Evolutionary conservation across 2,888 invertebrate genomes (phyloP).

Genomic region (Macropis europaea): DNA sequence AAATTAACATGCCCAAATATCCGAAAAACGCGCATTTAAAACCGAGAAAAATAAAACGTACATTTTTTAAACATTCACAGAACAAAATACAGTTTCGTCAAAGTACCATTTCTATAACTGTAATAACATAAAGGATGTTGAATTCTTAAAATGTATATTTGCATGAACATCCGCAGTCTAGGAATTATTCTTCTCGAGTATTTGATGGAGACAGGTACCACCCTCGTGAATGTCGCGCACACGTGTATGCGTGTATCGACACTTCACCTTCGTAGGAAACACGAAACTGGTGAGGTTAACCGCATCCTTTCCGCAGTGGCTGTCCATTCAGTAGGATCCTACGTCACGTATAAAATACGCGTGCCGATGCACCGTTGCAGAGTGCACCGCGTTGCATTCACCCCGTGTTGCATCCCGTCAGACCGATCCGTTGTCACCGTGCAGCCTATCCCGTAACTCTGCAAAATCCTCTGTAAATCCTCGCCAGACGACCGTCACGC

Average conservation of each 20-base stretch:
- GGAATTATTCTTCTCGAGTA: too few species aligned
- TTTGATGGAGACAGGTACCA: too few species aligned
- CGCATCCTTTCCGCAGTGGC: constrained; percentile 65
- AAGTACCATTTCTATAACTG: too few species aligned
- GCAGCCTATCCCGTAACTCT: constrained; percentile 5
- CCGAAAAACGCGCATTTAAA: too few species aligned
- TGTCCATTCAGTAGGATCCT: constrained; percentile 59
- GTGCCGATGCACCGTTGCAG: constrained; percentile 33
- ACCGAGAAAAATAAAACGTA: too few species aligned
- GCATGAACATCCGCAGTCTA: too few species aligned
- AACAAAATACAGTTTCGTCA: too few species aligned
- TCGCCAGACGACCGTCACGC: neutral
- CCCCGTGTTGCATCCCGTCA: constrained; percentile 3
- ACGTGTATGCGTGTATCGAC: neutral
- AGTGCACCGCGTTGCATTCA: constrained; percentile 20
- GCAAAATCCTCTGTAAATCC: constrained; percentile 33
- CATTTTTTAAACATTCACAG: too few species aligned
- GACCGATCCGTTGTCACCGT: constrained; percentile 7
- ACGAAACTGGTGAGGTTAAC: constrained; percentile 69
- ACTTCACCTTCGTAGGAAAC: constrained; percentile 62
- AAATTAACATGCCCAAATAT: too few species aligned
- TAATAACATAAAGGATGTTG: too few species aligned
- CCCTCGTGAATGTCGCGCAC: neutral
- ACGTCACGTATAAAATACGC: constrained; percentile 57
- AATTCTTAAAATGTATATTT: too few species aligned